These are phyloP conservation scores for Harpagifer antarcticus DNA, from an alignment of 2,797 vertebrate genomes.

Conservation along the genomic window DNA sequence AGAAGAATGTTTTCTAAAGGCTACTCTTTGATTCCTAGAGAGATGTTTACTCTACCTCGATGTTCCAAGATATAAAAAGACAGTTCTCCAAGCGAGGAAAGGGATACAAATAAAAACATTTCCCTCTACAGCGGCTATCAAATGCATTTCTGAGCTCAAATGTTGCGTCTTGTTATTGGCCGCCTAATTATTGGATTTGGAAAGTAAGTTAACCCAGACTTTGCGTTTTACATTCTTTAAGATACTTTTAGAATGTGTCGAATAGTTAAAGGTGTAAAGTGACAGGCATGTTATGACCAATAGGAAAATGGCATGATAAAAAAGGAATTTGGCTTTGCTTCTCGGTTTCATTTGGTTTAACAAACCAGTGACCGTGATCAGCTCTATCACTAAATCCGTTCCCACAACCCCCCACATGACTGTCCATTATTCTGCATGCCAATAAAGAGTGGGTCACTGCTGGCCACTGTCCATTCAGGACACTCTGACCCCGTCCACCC, in stretches of 20 bases:
- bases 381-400: slow-evolving; percentile 50
- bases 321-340: background rate
- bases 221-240: slow-evolving; percentile 9
- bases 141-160: slow-evolving; percentile 56
- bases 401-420: slow-evolving; percentile 70
- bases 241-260: background rate
- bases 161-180: slow-evolving; percentile 58
- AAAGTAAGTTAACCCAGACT: background rate
- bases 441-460: slow-evolving; percentile 60
- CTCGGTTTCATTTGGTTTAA: slow-evolving; percentile 28
- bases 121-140: slow-evolving; percentile 56
- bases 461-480: slow-evolving; percentile 75
- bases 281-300: background rate
- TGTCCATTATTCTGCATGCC: slow-evolving; percentile 66
- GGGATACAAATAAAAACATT: slow-evolving; percentile 14
- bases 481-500: slow-evolving; percentile 54
- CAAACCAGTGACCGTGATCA: slow-evolving; percentile 45
- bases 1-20: slow-evolving; percentile 21
- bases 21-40: slow-evolving; percentile 23
- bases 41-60: slow-evolving; percentile 37
- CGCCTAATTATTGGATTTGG: slow-evolving; percentile 47
- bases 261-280: slow-evolving; percentile 13
- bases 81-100: background rate
- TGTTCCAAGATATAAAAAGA: slow-evolving; percentile 18
- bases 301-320: background rate